These are phyloP conservation scores for Muntiacus reevesi DNA, from an alignment of 2,113 vertebrate species.

Conservation along the genomic window DNA sequence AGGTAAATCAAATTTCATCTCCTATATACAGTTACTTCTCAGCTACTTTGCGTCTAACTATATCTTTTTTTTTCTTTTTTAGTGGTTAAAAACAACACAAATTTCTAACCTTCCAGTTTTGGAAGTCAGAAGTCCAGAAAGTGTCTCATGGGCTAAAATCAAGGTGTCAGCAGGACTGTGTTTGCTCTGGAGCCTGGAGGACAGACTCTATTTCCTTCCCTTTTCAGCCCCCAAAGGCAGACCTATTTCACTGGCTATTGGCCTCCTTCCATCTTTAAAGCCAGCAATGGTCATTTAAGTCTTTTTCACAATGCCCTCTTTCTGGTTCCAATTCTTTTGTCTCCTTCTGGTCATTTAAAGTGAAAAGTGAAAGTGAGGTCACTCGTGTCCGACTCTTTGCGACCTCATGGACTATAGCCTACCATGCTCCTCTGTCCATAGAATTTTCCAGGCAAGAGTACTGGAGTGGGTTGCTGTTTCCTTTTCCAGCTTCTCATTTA, in stretches of 20 bases:
- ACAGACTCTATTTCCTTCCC: neutral
- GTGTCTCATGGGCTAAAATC: neutral
- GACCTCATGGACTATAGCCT: no score
- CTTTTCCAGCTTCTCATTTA: neutral
- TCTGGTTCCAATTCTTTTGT: neutral
- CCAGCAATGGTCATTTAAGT: neutral
- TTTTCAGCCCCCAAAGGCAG: neutral
- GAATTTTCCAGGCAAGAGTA: no score
- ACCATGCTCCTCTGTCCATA: no score
- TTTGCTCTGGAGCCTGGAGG: neutral
- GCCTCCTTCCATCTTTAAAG: neutral
- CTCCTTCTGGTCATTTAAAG: neutral
- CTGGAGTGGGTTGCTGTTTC: no score
- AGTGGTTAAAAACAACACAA: neutral
- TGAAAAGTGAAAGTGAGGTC: neutral
- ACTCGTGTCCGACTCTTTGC: neutral
- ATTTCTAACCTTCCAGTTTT: neutral
- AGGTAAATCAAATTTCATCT: neutral
- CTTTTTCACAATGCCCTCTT: neutral
- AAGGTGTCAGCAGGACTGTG: neutral
- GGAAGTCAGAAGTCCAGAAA: neutral
- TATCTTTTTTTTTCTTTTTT: neutral
- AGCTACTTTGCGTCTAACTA: neutral
- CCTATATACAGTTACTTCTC: neutral
- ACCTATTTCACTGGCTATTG: neutral